Evolutionary conservation across 2,888 invertebrate genomes (phyloP), one percentile per base, ranked within the genome.

Genomic region (Thecophora atra): DNA sequence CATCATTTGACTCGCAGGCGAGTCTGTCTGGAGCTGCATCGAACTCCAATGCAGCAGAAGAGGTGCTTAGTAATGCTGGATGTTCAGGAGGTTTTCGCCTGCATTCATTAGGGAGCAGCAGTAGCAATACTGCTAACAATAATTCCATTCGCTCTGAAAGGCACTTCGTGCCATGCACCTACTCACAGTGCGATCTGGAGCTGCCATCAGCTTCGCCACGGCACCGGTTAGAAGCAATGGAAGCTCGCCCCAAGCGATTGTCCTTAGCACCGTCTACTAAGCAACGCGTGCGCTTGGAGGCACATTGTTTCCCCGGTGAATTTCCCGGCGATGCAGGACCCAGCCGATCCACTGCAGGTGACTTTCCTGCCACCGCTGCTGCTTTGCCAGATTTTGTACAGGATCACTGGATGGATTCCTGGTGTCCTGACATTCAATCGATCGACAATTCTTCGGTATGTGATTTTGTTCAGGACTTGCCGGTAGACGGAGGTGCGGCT

Each of bases 311-410:
- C 52, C 66, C 67, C 17, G 68, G 63, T n/a, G 63, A 65, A 70
- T 62, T 71, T 15, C 69, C 71, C 19, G 71, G 62, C n/a, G 75
- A 72, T 26, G 62, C 74, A 24, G 75, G 72, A 28, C 71, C 74
- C 11, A 42, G 69, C 11, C 73, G 74, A 11, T 60, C 76, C 17
- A 65, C 8, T 19, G 58, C 77, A 65, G 69, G 79, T 0, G 82
- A 81, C 72, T 80, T 78, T 74, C 73, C 70, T n/a, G 75, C 75
- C 17, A 65, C 77, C 8, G 82, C 83, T 13, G 80, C 82, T 4
- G 85, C 92, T 11, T 84, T 94, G 77, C 95, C 95, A 0, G 95
- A 95, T 84, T 95, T 95, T 87, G 95, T 96, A 68, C 95, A 95
- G 84, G 95, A 95, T 86, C 95, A 95, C 86, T 89, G 95, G 85